These are phyloP conservation scores for Mythimna loreyi DNA, from an alignment of 2,888 invertebrate genomes.

Conservation along the genomic window DNA sequence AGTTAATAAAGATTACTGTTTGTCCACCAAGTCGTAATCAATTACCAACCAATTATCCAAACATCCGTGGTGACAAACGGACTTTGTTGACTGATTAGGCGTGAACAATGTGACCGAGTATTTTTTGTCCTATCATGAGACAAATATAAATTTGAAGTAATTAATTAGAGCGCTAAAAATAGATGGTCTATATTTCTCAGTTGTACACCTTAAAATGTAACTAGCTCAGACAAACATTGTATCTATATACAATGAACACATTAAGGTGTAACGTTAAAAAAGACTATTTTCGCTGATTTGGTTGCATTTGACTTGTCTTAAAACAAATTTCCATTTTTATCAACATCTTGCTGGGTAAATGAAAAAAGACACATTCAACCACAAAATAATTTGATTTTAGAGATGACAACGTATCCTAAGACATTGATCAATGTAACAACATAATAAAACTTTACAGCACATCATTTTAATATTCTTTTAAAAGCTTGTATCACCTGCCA, in stretches of 20 bases:
- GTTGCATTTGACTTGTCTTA: neutral
- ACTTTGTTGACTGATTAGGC: conserved; percentile 55
- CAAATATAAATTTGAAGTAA: conserved; percentile 8
- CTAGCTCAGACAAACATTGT: neutral
- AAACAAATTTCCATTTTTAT: neutral
- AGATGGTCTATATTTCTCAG: neutral
- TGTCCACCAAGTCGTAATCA: conserved; percentile 41
- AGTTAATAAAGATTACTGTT: conserved; percentile 10
- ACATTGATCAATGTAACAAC: conserved; percentile 28
- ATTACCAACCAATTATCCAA: conserved; percentile 56
- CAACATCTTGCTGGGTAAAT: neutral
- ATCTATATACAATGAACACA: neutral
- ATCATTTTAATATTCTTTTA: conserved; percentile 55
- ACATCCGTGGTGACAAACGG: conserved; percentile 55
- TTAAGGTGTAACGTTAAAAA: neutral
- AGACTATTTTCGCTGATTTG: neutral
- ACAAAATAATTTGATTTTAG: conserved; percentile 25
- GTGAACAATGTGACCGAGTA: conserved; percentile 30
- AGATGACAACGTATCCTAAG: conserved; percentile 13
- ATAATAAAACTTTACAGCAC: conserved; percentile 32
- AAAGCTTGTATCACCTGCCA: conserved; percentile 59
- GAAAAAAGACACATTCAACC: conserved; percentile 1
- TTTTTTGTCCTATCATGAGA: conserved; percentile 24
- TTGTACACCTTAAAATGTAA: too few species aligned
- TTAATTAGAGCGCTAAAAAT: conserved; percentile 5